Evolutionary conservation across 2,888 invertebrate species (phyloP).

Genomic region (Euzophera pinguis): DNA sequence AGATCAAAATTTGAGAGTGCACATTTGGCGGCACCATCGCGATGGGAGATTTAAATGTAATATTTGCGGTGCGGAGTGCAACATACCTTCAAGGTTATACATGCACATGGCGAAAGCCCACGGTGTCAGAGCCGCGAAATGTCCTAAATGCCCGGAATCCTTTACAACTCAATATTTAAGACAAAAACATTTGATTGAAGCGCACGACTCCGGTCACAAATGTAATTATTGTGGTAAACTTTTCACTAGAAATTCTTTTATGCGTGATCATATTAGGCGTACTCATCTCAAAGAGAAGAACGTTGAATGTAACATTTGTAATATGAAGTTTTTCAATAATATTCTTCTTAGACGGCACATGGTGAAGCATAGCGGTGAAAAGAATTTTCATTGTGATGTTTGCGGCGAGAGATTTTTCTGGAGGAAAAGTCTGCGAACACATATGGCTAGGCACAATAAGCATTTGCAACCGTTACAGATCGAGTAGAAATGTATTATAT

Average conservation of each 20-base stretch:
- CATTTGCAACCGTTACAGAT: constrained; percentile 35
- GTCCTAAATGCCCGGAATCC: constrained; percentile 60
- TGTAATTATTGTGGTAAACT: constrained; percentile 65
- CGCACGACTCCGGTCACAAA: constrained; percentile 67
- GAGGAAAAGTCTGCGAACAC: constrained; percentile 80
- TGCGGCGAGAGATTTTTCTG: constrained; percentile 81
- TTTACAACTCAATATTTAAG: constrained; percentile 77
- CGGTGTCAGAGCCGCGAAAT: constrained; percentile 68
- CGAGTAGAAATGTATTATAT: neutral
- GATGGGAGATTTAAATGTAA: constrained; percentile 65
- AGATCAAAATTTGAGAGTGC: constrained; percentile 67
- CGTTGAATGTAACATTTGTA: constrained; percentile 65
- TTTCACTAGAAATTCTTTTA: constrained; percentile 63
- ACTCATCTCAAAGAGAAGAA: constrained; percentile 71
- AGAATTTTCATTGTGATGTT: constrained; percentile 79
- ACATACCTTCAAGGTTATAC: constrained; percentile 66
- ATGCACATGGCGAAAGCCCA: constrained; percentile 72
- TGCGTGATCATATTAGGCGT: constrained; percentile 61
- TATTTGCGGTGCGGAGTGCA: constrained; percentile 63
- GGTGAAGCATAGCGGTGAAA: constrained; percentile 75
- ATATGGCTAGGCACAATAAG: constrained; percentile 68
- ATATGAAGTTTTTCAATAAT: constrained; percentile 70
- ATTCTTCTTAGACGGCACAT: constrained; percentile 62
- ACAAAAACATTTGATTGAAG: constrained; percentile 76
- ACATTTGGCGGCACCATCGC: constrained; percentile 68